Conservation (phyloP, 2,888 invertebrate species). For the Tryphoninae sp. region DNA sequence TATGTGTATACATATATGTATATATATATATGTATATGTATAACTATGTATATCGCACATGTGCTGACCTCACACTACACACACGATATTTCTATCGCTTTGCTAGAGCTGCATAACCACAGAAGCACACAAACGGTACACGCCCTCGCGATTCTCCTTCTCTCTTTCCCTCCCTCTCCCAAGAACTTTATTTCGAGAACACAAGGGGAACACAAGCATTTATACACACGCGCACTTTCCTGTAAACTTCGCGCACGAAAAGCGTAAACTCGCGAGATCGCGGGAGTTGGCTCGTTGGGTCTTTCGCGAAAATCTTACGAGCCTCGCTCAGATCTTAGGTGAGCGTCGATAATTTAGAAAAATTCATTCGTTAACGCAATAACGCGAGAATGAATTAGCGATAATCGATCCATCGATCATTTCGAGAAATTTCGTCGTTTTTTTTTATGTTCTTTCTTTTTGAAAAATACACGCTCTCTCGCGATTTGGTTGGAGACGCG, state of each 20-base stretch:
- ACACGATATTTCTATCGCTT: conserved; percentile 26
- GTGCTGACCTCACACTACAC: conserved; percentile 56
- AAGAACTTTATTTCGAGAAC: conserved; percentile 62
- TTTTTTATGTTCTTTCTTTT: not conserved
- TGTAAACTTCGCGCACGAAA: conserved; percentile 4
- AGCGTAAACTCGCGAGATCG: conserved; percentile 27
- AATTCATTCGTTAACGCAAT: not conserved
- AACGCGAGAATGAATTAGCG: not conserved
- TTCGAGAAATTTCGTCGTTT: not conserved
- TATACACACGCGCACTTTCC: conserved; percentile 18
- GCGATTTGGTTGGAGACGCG: not conserved
- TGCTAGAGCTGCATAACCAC: conserved; percentile 42
- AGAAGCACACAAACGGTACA: conserved; percentile 40
- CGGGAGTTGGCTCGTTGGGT: not conserved
- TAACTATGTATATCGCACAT: not conserved
- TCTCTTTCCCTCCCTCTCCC: conserved; percentile 13
- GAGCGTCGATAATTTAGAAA: not conserved
- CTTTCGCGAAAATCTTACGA: not conserved
- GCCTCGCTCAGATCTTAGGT: not conserved
- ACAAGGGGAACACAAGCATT: conserved; percentile 35
- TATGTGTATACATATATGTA: not conserved
- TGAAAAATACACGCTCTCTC: not conserved
- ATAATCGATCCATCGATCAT: too few species aligned
- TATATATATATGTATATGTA: not conserved
- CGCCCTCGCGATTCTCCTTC: conserved; percentile 57